Conservation (phyloP, 2,113 vertebrate species). For the Globicephala melas region DNA sequence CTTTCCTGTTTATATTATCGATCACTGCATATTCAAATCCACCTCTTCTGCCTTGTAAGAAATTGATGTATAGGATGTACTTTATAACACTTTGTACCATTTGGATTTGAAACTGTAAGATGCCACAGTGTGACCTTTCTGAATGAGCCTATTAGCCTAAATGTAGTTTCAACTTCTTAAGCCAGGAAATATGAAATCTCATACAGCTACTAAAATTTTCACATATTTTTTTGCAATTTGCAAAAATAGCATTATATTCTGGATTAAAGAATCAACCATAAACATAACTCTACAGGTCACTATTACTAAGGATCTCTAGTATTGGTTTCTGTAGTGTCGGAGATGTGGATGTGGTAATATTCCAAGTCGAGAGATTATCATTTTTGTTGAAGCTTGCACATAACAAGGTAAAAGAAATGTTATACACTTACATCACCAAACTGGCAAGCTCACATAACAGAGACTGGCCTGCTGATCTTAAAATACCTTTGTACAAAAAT, state of each 20-base stretch:
- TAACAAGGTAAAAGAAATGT: neutral
- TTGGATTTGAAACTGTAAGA: constrained; percentile 17
- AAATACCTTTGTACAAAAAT: neutral
- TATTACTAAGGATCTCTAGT: neutral
- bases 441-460: neutral
- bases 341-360: neutral
- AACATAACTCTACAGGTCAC: neutral
- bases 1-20: constrained; percentile 78
- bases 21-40: constrained; percentile 76
- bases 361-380: neutral
- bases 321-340: neutral
- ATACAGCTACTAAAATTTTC: neutral
- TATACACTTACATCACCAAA: neutral
- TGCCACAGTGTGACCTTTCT: constrained; percentile 17
- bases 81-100: constrained; percentile 47
- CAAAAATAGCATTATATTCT: neutral
- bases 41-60: constrained; percentile 67
- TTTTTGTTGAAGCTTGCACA: neutral
- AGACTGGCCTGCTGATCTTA: neutral
- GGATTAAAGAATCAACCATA: neutral
- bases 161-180: neutral
- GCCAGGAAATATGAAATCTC: neutral
- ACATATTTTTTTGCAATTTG: neutral
- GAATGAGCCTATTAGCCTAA: neutral
- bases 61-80: constrained; percentile 43